Evolutionary conservation across 2,113 vertebrate species (phyloP).

Genomic region (Pelusios castaneus): DNA sequence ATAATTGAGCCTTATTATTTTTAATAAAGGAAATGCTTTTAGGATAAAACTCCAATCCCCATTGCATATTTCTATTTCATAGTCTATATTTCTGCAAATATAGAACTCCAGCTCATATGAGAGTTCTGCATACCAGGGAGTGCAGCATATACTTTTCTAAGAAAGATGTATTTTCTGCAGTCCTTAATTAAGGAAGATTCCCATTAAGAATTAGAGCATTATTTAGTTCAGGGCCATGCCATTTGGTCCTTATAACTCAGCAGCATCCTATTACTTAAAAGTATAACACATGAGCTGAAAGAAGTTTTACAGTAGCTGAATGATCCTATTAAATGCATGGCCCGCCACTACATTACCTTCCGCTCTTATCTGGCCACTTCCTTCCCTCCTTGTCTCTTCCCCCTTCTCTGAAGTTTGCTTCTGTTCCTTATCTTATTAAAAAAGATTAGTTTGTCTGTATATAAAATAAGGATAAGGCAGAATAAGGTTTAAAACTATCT

Average conservation of each 20-base stretch:
- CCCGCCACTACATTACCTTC: background rate
- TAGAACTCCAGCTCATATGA: background rate
- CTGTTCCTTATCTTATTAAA: background rate
- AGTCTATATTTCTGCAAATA: background rate
- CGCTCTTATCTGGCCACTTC: background rate
- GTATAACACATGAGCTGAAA: background rate
- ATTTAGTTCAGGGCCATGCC: background rate
- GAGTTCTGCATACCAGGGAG: background rate
- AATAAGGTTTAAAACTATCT: background rate
- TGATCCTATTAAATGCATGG: background rate
- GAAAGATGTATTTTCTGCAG: background rate
- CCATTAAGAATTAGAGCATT: background rate
- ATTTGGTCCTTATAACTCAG: background rate
- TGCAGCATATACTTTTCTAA: rapidly evolving
- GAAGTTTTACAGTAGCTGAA: background rate
- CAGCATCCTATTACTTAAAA: background rate
- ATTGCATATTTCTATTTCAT: background rate
- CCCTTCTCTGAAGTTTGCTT: background rate
- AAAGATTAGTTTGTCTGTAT: background rate
- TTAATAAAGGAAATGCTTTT: background rate
- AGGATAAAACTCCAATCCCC: background rate
- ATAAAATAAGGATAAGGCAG: background rate
- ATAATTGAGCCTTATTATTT: rapidly evolving
- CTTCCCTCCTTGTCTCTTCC: background rate
- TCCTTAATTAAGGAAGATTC: background rate